Conservation (phyloP, 2,797 vertebrate genomes). For the Decapterus maruadsi region DNA sequence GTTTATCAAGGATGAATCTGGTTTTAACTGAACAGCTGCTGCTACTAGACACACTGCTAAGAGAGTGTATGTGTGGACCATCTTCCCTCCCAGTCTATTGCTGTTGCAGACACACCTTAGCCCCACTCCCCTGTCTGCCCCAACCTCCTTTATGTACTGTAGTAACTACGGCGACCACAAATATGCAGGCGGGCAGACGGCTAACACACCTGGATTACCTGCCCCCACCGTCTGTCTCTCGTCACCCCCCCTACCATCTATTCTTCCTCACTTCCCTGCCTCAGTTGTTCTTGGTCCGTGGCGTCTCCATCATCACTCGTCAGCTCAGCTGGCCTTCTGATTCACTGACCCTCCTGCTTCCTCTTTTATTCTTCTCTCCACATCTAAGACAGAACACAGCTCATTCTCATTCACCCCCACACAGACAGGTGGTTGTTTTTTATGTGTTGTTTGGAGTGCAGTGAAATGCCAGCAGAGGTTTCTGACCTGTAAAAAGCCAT, state of each 20-base stretch:
- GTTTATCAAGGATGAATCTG: slow-evolving; percentile 43
- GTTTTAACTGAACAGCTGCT: slow-evolving; percentile 23
- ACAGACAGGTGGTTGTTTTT: slow-evolving; percentile 32
- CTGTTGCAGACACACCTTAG: slow-evolving; percentile 69
- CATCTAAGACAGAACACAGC: slow-evolving; percentile 24
- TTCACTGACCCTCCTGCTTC: slow-evolving; percentile 24
- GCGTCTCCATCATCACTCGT: slow-evolving; percentile 33
- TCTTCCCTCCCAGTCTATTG: slow-evolving; percentile 57
- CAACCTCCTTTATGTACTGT: slow-evolving; percentile 57
- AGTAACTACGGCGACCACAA: slow-evolving; percentile 72
- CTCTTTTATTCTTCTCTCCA: slow-evolving; percentile 22
- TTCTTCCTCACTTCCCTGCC: slow-evolving; percentile 14
- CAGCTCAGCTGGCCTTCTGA: slow-evolving; percentile 9
- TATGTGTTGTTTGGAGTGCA: slow-evolving; percentile 17
- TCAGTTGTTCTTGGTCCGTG: neutral
- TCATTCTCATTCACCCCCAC: slow-evolving; percentile 28
- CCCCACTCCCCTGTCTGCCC: slow-evolving; percentile 59
- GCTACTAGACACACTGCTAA: slow-evolving; percentile 11
- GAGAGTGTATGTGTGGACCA: slow-evolving; percentile 41
- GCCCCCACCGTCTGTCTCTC: slow-evolving; percentile 39
- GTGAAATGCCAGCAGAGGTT: neutral
- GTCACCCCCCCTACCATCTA: slow-evolving; percentile 3
- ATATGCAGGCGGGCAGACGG: slow-evolving; percentile 77
- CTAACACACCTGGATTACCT: slow-evolving; percentile 81
- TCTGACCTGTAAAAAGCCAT: slow-evolving; percentile 28